These are phyloP conservation scores for Idaea straminata DNA, from an alignment of 2,888 invertebrate species.

Conservation along the genomic window DNA sequence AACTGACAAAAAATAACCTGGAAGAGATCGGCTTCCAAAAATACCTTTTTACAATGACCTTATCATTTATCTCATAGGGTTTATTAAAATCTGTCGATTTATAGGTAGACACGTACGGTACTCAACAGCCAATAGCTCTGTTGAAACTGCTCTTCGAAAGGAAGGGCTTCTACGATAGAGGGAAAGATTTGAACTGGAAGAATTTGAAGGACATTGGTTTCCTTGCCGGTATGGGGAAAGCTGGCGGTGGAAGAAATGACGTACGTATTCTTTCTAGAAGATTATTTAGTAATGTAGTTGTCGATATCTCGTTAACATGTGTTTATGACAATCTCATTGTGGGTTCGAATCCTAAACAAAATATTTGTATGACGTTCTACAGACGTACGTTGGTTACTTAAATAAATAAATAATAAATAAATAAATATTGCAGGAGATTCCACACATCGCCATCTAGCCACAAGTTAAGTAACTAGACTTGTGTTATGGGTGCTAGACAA, in stretches of 20 bases:
- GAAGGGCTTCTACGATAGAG: slow-evolving; percentile 93
- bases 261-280: slow-evolving; percentile 39
- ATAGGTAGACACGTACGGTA: slow-evolving; percentile 89
- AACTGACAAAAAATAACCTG: no score
- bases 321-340: no score
- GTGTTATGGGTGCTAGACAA: no score
- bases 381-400: no score
- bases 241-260: slow-evolving; percentile 94
- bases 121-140: slow-evolving; percentile 95
- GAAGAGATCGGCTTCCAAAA: no score
- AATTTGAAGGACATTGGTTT: slow-evolving; percentile 90
- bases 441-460: no score
- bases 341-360: no score
- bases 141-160: slow-evolving; percentile 94
- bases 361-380: no score
- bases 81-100: background rate
- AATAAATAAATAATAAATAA: no score
- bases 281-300: background rate
- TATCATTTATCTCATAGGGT: background rate
- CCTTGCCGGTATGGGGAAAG: slow-evolving; percentile 91
- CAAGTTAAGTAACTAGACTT: no score
- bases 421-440: no score
- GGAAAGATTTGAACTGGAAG: slow-evolving; percentile 94
- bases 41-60: background rate
- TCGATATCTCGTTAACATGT: no score